Evolutionary conservation across 2,888 invertebrate genomes (phyloP), one percentile per base, ranked within the genome.

Genomic region (Venusia cambrica): DNA sequence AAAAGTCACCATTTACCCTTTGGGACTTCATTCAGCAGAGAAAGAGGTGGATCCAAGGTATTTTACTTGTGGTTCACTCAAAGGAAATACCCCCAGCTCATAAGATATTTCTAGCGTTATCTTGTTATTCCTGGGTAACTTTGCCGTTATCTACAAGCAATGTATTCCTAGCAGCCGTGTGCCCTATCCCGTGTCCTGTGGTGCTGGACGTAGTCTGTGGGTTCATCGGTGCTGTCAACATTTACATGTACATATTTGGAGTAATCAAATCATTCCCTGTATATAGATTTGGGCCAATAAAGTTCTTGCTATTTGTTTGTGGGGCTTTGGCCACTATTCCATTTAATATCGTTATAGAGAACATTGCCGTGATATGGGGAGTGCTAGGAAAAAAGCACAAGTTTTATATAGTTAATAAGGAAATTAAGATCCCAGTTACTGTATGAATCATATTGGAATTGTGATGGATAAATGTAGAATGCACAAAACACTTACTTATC

Each of bases 181-280:
- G 93, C 74, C 98, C 98, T 14, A 97, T 94, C 73, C 96, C 91
- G 1, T 96, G 95, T 80, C 94, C 94, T 40, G 91, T 93, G 38
- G 49, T 92, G 22, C 90, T 98, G 63, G 97, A 98, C 72, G 91
- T 97, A 57, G 67, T 95, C 12, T 96, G 96, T 79, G 94, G 95
- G 34, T 97, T 97, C 68, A 94, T 96, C 57, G 97, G 94, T 45
- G 97, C 96, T 41, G 94, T 97, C 37, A 97, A 95, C 75, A 94
- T 97, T 66, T 98, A 98, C 76, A 98, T 98, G 97, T 98, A 98
- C 74, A 92, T 98, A 45, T 98, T 97, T 79, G 98, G 98, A 45
- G 97, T 97, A n/a, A 91, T 97, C 30, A 98, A 97, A 75, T 97
- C 97, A 33, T 98, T 98, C 70, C 95, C 96, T 9, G 85, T 97